These are phyloP conservation scores for Heliocidaris tuberculata DNA, from an alignment of 35 echinoderm and acorn worm genomes.

Conservation along the genomic window DNA sequence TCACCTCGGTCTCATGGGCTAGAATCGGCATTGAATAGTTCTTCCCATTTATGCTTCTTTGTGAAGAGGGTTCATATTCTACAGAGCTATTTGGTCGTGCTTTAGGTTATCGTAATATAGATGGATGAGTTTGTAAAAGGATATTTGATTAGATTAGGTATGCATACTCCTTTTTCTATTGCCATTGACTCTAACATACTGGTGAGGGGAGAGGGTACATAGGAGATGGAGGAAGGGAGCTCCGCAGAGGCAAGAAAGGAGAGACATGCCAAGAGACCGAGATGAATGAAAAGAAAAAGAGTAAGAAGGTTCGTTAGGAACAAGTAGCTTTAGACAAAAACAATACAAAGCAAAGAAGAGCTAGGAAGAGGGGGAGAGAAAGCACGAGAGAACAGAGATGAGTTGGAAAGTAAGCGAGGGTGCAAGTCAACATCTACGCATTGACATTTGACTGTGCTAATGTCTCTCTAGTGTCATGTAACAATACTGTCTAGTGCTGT, in stretches of 20 bases:
- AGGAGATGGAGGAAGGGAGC: too few relatives aligned
- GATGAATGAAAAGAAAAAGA: background rate
- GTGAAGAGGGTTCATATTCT: too few relatives aligned
- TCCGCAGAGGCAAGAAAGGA: background rate
- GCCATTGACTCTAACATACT: too few relatives aligned
- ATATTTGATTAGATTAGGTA: background rate
- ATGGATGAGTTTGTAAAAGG: background rate
- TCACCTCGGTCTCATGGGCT: too few relatives aligned
- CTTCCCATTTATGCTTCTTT: too few relatives aligned
- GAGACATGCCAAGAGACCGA: background rate
- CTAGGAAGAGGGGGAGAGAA: background rate
- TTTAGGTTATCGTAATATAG: background rate
- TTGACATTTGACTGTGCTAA: constrained; percentile 17
- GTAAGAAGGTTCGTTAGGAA: background rate
- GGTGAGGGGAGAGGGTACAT: too few relatives aligned
- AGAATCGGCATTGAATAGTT: too few relatives aligned
- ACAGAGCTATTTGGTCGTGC: too few relatives aligned
- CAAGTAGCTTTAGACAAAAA: background rate
- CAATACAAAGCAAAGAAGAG: background rate
- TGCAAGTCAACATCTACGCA: background rate
- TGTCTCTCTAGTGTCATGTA: background rate
- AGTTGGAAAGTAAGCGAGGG: background rate
- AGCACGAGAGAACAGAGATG: background rate
- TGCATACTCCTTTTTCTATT: too few relatives aligned
- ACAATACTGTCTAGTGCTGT: background rate